Evolutionary conservation across 2,113 vertebrate genomes (phyloP).

Genomic region (Hemiscyllium ocellatum): DNA sequence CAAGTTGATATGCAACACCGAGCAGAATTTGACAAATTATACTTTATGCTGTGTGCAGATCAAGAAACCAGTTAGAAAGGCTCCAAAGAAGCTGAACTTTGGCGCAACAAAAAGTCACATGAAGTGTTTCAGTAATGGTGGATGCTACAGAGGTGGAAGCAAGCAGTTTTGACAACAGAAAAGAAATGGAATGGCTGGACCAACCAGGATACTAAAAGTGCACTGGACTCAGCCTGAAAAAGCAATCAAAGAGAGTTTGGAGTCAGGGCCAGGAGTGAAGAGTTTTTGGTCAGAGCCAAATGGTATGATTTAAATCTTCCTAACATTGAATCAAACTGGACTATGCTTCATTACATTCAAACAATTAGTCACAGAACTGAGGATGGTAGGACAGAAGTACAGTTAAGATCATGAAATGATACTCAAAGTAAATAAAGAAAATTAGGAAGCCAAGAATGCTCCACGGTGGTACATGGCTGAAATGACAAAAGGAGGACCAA

Average conservation of each 20-base stretch:
- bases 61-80: not conserved
- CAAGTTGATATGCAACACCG: not conserved
- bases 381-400: not conserved
- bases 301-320: not conserved
- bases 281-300: not conserved
- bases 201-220: not conserved
- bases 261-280: not conserved
- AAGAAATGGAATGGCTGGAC: not conserved
- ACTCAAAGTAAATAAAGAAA: not conserved
- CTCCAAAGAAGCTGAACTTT: not conserved
- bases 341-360: not conserved
- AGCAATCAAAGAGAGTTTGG: not conserved
- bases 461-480: no score
- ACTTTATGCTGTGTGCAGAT: not conserved
- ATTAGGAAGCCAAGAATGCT: not conserved
- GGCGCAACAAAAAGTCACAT: not conserved
- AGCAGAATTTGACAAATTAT: not conserved
- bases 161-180: not conserved
- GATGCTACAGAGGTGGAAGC: not conserved
- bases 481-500: not conserved
- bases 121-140: not conserved
- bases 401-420: not conserved
- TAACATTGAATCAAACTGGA: not conserved
- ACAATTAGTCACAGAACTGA: not conserved
- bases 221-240: not conserved